Base-by-base conservation (phyloP, 1,140 invertebrate genomes). In the Drosophila subobscura region DNA sequence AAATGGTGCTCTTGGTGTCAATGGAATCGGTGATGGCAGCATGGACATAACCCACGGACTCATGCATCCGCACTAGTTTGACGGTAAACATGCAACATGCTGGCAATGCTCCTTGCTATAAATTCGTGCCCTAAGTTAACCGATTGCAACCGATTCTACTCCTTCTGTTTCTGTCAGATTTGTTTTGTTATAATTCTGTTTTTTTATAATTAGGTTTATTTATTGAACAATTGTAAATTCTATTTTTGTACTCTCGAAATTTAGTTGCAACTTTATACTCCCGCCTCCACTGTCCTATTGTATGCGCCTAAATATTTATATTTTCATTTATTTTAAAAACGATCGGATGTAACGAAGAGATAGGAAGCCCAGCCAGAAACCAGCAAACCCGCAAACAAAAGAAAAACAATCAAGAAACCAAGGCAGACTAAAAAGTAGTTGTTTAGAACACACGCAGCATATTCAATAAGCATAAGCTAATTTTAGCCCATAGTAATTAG, bases 1-100 rank as follows among this genome's bases (percentile, higher is more conserved):
- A n/a, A 96, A 96, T 90, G 95, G 95, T 44, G 95, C 95, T 50
- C 95, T 96, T 90, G 94, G 95, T 12, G 94, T 96, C 2, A 96
- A 96, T 88, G 95, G 95, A 25, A 92, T 96, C 2, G 95, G 94
- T 12, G 95, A 96, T 92, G 95, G 95, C 42, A 93, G 95, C 12
- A 94, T 96, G 92, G 95, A 96, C 78, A 93, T 91, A 22, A 71
- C 85, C 41, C 90, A 91, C 59, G 85, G 90, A 46, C 79, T 91
- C 4, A 84, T 91, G 59, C 85, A 90, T 73, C 65, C 80, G 54
- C 83, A 88, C 55, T 88, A 88, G 58, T 25, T 14, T 33, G 29
- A 25, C 41, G 2, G 37, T 73, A 53, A 53, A 41, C 23, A 51
- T 47, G 54, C 51, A 64, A 56, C 33, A 47, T 46, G 64, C 57